These are phyloP conservation scores for Galeopsomyia nigrocyanea DNA, from an alignment of 2,888 invertebrate species.

Conservation along the genomic window DNA sequence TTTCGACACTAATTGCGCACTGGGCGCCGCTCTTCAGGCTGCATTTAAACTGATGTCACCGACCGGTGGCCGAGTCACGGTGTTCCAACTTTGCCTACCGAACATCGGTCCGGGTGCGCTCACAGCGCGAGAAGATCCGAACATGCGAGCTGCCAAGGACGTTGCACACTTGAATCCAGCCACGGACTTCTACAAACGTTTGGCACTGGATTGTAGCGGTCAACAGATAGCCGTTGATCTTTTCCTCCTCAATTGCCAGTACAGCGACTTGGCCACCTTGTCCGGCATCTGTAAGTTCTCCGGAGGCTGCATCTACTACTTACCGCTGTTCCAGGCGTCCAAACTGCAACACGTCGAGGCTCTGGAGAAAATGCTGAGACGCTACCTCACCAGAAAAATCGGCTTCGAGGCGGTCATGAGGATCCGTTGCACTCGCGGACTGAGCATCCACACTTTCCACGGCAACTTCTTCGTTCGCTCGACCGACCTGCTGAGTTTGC, in stretches of 20 bases:
- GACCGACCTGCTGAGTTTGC: constrained; percentile 94
- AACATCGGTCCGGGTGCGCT: constrained; percentile 91
- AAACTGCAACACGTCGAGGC: constrained; percentile 80
- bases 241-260: constrained; percentile 93
- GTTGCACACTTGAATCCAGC: constrained; percentile 92
- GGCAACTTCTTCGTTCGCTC: constrained; percentile 99
- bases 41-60: constrained; percentile 92
- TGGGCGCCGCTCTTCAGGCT: constrained; percentile 94
- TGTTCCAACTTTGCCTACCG: constrained; percentile 92
- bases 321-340: constrained; percentile 85
- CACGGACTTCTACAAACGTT: constrained; percentile 97
- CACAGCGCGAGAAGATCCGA: constrained; percentile 85
- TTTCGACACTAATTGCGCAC: constrained; percentile 83
- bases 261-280: constrained; percentile 91
- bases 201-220: constrained; percentile 96
- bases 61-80: constrained; percentile 94
- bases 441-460: constrained; percentile 98
- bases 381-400: constrained; percentile 96
- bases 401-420: constrained; percentile 99
- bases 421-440: constrained; percentile 92
- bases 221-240: constrained; percentile 97
- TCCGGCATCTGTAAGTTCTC: constrained; percentile 96
- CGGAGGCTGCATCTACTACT: constrained; percentile 92
- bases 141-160: constrained; percentile 84
- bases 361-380: constrained; percentile 82